Evolutionary conservation across 2,797 vertebrate species (phyloP).

Genomic region (Amblyraja radiata): DNA sequence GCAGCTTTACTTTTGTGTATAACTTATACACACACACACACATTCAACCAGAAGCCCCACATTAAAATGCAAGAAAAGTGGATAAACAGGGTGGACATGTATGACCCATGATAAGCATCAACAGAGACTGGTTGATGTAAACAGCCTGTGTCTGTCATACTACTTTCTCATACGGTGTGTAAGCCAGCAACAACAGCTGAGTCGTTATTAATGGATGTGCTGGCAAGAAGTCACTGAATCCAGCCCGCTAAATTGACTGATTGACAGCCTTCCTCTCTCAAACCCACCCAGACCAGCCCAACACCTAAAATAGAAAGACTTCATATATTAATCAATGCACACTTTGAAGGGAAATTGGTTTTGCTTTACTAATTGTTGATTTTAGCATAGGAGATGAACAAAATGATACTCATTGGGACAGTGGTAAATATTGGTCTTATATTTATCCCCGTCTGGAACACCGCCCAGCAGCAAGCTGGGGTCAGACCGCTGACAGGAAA

Average conservation of each 20-base stretch:
- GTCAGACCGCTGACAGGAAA: slow-evolving; percentile 4
- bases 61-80: too few relatives aligned
- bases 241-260: background rate
- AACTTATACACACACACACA: too few relatives aligned
- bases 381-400: background rate
- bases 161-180: background rate
- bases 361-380: background rate
- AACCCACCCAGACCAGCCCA: background rate
- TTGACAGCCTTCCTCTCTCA: background rate
- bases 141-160: background rate
- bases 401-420: background rate
- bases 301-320: background rate
- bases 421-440: background rate
- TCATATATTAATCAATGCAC: background rate
- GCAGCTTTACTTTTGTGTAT: too few relatives aligned
- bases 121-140: background rate
- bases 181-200: background rate
- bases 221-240: background rate
- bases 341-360: background rate
- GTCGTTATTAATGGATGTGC: background rate
- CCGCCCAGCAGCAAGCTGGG: background rate
- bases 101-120: too few relatives aligned
- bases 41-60: too few relatives aligned
- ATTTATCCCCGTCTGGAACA: background rate
- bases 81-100: too few relatives aligned